These are phyloP conservation scores for Gasterosteus nipponicus DNA, from an alignment of 2,113 vertebrate species.

Conservation along the genomic window DNA sequence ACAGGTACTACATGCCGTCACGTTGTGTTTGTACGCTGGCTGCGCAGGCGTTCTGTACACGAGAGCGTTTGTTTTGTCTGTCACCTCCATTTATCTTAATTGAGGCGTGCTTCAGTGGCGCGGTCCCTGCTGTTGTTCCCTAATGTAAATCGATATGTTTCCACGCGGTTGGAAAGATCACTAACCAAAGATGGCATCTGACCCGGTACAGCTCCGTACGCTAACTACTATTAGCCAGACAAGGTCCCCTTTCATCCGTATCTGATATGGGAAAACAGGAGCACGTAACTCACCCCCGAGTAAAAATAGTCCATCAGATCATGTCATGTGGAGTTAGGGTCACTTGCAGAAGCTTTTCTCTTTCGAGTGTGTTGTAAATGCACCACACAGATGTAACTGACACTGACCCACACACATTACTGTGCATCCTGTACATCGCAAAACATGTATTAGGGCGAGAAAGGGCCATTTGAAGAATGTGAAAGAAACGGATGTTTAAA, in stretches of 20 bases:
- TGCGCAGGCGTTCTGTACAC: slow-evolving; percentile 5
- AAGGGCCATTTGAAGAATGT: slow-evolving; percentile 43
- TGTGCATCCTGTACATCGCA: not conserved
- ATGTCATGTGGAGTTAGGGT: slow-evolving; percentile 61
- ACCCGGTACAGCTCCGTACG: slow-evolving; percentile 69
- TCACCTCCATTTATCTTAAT: slow-evolving; percentile 69
- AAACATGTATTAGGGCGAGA: slow-evolving; percentile 10
- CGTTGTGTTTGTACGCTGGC: slow-evolving; percentile 1
- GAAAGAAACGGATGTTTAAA: slow-evolving; percentile 37
- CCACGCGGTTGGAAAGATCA: slow-evolving; percentile 73
- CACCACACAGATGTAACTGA: not conserved
- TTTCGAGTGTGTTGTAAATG: slow-evolving; percentile 9
- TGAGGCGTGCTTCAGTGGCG: slow-evolving; percentile 48
- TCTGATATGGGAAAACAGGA: slow-evolving; percentile 63
- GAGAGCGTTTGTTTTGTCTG: slow-evolving; percentile 53
- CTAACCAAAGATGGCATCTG: slow-evolving; percentile 75
- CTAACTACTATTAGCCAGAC: slow-evolving; percentile 66
- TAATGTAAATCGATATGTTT: slow-evolving; percentile 76
- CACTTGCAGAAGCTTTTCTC: slow-evolving; percentile 32
- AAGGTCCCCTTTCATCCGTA: slow-evolving; percentile 71
- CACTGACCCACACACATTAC: slow-evolving; percentile 12
- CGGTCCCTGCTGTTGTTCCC: slow-evolving; percentile 58
- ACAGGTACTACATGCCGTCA: slow-evolving; percentile 5
- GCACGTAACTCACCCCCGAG: slow-evolving; percentile 25
- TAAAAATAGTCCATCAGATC: slow-evolving; percentile 67